Conservation (phyloP, 2,888 invertebrate genomes). For the Pecten maximus region DNA sequence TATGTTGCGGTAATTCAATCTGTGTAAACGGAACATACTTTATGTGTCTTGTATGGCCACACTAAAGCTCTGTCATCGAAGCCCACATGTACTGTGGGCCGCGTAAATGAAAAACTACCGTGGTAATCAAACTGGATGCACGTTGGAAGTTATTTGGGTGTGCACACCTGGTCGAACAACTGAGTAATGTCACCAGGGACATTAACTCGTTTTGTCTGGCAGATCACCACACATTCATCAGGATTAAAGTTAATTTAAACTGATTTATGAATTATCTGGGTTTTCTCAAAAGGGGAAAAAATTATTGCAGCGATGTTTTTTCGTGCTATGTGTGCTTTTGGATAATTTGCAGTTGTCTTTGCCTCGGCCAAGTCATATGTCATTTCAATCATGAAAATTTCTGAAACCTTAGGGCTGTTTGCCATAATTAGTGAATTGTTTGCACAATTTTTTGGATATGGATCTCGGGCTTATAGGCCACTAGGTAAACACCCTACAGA, state of each 20-base stretch:
- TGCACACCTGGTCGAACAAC: background rate
- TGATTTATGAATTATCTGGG: constrained; percentile 32
- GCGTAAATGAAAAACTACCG: background rate
- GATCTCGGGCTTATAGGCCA: too few relatives aligned
- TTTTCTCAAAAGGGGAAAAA: background rate
- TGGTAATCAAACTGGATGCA: background rate
- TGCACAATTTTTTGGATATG: too few relatives aligned
- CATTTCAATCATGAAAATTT: background rate
- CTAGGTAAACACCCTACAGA: too few relatives aligned
- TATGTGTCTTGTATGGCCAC: background rate
- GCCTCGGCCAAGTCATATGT: background rate
- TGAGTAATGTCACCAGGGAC: background rate
- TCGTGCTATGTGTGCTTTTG: background rate
- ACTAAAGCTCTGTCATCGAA: background rate
- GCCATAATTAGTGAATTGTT: too few relatives aligned
- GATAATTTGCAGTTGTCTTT: background rate
- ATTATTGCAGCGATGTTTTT: background rate
- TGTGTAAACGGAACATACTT: background rate
- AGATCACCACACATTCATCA: background rate
- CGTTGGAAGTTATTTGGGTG: background rate
- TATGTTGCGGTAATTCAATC: background rate
- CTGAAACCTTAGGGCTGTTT: background rate
- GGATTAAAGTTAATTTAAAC: background rate
- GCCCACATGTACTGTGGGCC: background rate
- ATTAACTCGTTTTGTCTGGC: background rate